Evolutionary conservation across 2,888 invertebrate species (phyloP), one percentile per base, ranked within the genome.

Genomic region (Rosalia funebris): DNA sequence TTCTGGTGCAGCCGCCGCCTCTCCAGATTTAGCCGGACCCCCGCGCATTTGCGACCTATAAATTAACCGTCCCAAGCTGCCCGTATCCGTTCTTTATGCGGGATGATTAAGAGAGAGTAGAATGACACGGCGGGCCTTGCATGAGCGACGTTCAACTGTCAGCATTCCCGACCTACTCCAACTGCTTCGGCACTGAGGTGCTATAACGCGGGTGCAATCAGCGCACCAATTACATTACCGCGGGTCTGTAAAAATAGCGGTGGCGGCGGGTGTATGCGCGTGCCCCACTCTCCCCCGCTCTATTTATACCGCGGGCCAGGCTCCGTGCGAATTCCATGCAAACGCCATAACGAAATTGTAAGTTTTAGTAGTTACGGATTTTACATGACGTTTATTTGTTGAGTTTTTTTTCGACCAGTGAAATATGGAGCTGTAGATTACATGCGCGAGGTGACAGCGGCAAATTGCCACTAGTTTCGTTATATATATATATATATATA

Each of bases 131-230:
- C 48, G 17, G 48, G 36, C 36, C 48, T 19, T 48, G 48, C 57
- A 50, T 57, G 48, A 54, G 44, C 59, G 42, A 47, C 59, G 48
- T 47, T 42, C 56, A 56, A 31, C 58, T 60, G 61, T 62, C 57
- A 57, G 25, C n/a, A 44, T 12, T 50, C 61, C 57, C 50, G 62
- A 65, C 65, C 65, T 65, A 46, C 45, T 59, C 36, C 62, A 65
- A 62, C 62, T 60, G 45, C 65, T 65, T 65, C 65, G 46, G 62
- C 57, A 62, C 37, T 45, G 50, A 53, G 47, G 53, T 53, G 53
- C 15, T 32, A 53, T 31, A 32, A 31, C 31, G 20, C 53, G 31
- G 42, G 41, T 42, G 53, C 42, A 46, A 46, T 46, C 46, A 16
- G 32, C 46, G 25, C 15, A 42, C 53, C 53, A 53, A 50, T 50